Conservation (phyloP, 2,888 invertebrate genomes). For the Scaptomyza flava region DNA sequence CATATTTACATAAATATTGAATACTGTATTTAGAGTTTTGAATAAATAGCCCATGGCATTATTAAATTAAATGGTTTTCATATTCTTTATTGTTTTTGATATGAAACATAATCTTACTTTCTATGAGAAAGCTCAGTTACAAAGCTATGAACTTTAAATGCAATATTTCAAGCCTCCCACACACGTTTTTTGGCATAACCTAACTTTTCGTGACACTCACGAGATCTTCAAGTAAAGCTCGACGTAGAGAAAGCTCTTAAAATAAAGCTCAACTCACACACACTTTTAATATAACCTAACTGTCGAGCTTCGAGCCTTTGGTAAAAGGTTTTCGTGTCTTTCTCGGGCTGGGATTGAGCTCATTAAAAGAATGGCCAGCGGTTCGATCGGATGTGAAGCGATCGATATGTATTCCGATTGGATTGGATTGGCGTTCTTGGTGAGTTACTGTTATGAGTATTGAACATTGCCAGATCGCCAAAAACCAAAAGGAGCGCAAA, state of each 20-base stretch:
- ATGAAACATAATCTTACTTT: too few relatives aligned
- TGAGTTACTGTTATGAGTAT: slow-evolving; percentile 75
- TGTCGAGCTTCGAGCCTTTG: too few relatives aligned
- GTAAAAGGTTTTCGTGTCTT: too few relatives aligned
- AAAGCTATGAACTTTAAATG: too few relatives aligned
- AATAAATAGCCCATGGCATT: slow-evolving; percentile 34
- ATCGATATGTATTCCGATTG: slow-evolving; percentile 1
- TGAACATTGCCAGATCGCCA: slow-evolving; percentile 49
- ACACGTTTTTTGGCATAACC: too few relatives aligned
- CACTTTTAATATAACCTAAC: too few relatives aligned
- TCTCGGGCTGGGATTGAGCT: slow-evolving; percentile 2
- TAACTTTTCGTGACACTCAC: too few relatives aligned
- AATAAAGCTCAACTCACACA: too few relatives aligned
- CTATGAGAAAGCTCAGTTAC: neutral
- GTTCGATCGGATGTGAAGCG: slow-evolving; percentile 3
- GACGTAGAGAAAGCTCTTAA: too few relatives aligned
- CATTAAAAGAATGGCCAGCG: slow-evolving; percentile 41
- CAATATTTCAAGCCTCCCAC: neutral
- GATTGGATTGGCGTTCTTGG: slow-evolving; percentile 1
- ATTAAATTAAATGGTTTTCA: neutral
- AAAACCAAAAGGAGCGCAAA: slow-evolving; percentile 10
- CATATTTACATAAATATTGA: neutral
- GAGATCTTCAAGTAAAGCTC: too few relatives aligned
- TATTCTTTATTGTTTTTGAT: too few relatives aligned
- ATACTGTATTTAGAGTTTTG: slow-evolving; percentile 31